Evolutionary conservation across 2,888 invertebrate genomes (phyloP).

Genomic region (Eupithecia abbreviata): DNA sequence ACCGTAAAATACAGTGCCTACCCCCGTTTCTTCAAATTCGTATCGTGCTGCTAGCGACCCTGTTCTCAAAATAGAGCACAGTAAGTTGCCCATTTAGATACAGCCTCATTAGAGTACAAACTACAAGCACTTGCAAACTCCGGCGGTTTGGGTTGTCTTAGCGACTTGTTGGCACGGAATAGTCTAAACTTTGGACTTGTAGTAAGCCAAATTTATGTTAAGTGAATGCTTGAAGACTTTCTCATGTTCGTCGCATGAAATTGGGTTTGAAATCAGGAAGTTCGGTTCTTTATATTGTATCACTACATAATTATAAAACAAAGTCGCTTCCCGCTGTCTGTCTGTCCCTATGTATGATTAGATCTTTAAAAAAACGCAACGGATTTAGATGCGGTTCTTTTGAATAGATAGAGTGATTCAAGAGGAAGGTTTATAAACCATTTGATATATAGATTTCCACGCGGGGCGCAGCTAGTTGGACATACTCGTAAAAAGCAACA

Average conservation of each 20-base stretch:
- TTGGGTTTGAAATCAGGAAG: background rate
- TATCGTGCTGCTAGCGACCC: background rate
- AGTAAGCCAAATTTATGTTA: background rate
- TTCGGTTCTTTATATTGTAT: background rate
- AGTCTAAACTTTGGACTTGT: background rate
- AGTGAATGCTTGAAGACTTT: background rate
- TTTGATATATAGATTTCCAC: too few relatives aligned
- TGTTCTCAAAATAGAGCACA: slow-evolving; percentile 4
- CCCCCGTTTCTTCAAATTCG: background rate
- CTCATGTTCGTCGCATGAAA: background rate
- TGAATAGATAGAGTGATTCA: too few relatives aligned
- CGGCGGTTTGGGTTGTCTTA: slow-evolving; percentile 21
- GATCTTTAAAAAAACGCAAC: too few relatives aligned
- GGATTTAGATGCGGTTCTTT: too few relatives aligned
- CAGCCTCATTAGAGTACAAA: slow-evolving; percentile 20
- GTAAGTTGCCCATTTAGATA: slow-evolving; percentile 5
- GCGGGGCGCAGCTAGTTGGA: too few relatives aligned
- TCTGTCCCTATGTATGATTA: too few relatives aligned
- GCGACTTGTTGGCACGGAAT: slow-evolving; percentile 17
- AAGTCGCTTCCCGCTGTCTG: too few relatives aligned
- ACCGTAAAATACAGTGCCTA: background rate
- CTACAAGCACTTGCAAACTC: slow-evolving; percentile 29
- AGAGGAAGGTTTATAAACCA: too few relatives aligned
- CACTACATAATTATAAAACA: too few relatives aligned
- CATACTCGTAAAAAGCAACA: too few relatives aligned